Conservation (phyloP, 2,888 invertebrate genomes). For the Amphiduros pacificus region DNA sequence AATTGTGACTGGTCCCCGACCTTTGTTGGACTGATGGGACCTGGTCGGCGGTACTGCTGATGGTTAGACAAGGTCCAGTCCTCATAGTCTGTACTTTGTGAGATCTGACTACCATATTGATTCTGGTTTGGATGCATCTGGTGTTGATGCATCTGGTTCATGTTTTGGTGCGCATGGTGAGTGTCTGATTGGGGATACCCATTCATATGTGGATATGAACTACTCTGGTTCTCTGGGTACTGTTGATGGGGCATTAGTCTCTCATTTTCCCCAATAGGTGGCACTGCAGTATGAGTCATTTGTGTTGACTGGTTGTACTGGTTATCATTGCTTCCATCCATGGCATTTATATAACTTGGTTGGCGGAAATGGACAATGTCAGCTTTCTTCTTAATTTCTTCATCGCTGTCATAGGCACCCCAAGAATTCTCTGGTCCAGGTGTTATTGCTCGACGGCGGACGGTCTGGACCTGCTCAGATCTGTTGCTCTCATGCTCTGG, state of each 20-base stretch:
- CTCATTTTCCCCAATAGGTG: too few species aligned
- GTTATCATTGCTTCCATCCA: constrained; percentile 29
- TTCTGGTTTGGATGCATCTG: constrained; percentile 4
- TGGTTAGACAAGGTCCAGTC: constrained; percentile 47
- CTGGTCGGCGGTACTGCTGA: constrained; percentile 41
- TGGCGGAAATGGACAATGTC: constrained; percentile 43
- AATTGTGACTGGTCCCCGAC: neutral
- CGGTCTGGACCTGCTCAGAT: constrained; percentile 12
- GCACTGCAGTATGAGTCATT: neutral
- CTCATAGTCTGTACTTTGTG: constrained; percentile 26
- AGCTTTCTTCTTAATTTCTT: constrained; percentile 18
- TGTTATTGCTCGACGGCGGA: constrained; percentile 73
- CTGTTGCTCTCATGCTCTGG: neutral
- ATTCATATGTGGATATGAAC: too few species aligned
- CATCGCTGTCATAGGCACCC: constrained; percentile 22
- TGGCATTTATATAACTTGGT: constrained; percentile 51
- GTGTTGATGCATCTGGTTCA: neutral
- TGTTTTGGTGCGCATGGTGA: neutral
- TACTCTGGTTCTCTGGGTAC: too few species aligned
- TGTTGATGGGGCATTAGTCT: neutral
- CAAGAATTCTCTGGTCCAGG: constrained; percentile 74
- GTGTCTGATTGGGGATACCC: constrained; percentile 5
- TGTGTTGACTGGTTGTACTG: neutral
- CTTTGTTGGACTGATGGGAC: neutral
- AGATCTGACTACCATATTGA: neutral